A percentile compares a stretch with the other conserved stretches of the same genome.
Evolutionary conservation across 1,140 invertebrate species (phyloP).

Genomic region (Tetragnatha versicolor): DNA sequence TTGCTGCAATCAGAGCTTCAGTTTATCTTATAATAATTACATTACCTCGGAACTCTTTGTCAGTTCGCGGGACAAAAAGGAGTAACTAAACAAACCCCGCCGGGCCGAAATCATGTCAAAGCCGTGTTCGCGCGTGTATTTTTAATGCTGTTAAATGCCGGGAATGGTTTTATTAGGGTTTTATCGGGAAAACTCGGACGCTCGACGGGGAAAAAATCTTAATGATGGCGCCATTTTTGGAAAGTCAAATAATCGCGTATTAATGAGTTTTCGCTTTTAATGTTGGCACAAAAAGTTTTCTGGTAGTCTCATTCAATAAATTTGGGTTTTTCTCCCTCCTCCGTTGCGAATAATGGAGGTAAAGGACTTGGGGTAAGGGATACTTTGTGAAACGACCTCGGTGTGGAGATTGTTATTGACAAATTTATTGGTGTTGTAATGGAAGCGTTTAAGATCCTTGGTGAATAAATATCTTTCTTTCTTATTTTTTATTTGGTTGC

Average conservation of each 20-base stretch:
- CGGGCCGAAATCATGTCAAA: neutral
- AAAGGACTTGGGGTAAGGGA: no score
- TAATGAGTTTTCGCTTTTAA: slow-evolving; percentile 6
- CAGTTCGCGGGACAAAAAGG: slow-evolving; percentile 6
- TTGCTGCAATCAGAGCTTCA: slow-evolving; percentile 23
- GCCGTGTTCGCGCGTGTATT: slow-evolving; percentile 22
- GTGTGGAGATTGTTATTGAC: no score
- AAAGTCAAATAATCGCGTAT: slow-evolving; percentile 22
- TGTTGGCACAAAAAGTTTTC: neutral
- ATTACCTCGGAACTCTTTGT: slow-evolving; percentile 23
- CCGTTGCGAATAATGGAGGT: no score
- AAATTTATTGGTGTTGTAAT: no score
- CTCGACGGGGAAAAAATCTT: slow-evolving; percentile 13
- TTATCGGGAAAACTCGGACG: slow-evolving; percentile 23
- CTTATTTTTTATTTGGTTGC: no score
- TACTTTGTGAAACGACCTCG: no score
- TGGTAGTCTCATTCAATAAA: neutral
- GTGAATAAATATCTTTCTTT: no score
- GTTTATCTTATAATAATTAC: slow-evolving; percentile 47
- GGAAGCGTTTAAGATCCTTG: no score
- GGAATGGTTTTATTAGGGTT: slow-evolving; percentile 30
- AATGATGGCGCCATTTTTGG: slow-evolving; percentile 25
- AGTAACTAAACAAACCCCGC: slow-evolving; percentile 32
- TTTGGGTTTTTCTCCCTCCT: no score
- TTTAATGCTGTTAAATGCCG: slow-evolving; percentile 32